A percentile compares a stretch with the other conserved stretches of the same genome.
phyloP scores from a whole-genome alignment of 1,140 invertebrate genomes.

The Scylla paramamosain region DNA sequence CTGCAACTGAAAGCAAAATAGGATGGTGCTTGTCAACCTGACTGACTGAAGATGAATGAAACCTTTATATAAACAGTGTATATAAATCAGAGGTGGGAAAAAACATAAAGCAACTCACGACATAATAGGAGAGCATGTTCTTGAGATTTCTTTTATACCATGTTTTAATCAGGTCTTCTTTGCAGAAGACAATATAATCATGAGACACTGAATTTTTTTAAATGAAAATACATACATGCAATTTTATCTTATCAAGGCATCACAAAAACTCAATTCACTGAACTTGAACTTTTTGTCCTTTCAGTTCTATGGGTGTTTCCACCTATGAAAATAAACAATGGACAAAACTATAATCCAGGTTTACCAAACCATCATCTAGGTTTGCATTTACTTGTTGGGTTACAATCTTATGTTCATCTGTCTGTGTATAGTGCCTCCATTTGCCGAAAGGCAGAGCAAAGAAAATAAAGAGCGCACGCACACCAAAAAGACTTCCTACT shows the following conservation, averaged over 20 bases:
- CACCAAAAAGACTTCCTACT: constrained; percentile 10
- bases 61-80: neutral
- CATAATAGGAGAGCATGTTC: constrained; percentile 16
- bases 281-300: neutral
- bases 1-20: neutral
- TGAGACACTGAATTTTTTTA: neutral
- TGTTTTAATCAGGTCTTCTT: neutral
- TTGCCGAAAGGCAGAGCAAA: neutral
- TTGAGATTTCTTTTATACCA: neutral
- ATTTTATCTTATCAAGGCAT: neutral
- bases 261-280: neutral
- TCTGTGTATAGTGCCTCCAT: neutral
- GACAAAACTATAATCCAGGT: neutral
- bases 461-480: neutral
- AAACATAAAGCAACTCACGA: neutral
- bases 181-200: neutral
- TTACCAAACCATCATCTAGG: neutral
- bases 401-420: neutral
- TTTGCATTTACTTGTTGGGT: neutral
- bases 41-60: constrained; percentile 7
- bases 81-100: neutral
- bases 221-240: neutral
- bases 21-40: neutral
- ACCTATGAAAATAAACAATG: neutral
- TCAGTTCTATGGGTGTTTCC: neutral